Conservation (phyloP, 2,113 vertebrate genomes). For the Cinclus cinclus region DNA sequence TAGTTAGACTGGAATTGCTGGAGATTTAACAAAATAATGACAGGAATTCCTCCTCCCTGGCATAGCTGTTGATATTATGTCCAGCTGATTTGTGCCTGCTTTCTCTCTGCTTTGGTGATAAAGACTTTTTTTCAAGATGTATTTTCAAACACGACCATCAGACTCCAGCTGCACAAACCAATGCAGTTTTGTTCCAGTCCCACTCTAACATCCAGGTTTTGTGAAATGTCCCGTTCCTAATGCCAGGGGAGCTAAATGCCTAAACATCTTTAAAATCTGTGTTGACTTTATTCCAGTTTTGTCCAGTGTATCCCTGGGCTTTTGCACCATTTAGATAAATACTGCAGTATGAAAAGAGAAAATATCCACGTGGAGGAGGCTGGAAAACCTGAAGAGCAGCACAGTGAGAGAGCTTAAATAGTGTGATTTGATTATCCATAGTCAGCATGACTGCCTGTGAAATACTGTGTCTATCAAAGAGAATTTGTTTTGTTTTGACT, state of each 20-base stretch:
- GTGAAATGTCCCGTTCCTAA: not conserved
- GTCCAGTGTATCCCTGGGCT: not conserved
- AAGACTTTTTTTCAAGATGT: not conserved
- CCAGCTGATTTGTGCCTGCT: not conserved
- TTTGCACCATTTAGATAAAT: not conserved
- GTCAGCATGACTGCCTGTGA: not conserved
- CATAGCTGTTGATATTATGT: not conserved
- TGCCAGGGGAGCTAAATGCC: not conserved
- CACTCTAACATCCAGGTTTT: not conserved
- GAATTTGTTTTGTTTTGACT: not conserved
- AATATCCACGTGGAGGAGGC: not conserved
- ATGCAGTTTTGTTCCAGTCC: not conserved
- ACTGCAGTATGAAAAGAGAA: not conserved
- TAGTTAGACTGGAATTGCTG: not conserved
- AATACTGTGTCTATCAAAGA: not conserved
- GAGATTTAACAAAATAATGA: not conserved
- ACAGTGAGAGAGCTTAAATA: not conserved
- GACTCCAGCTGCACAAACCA: conserved; percentile 14
- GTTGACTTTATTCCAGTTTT: not conserved
- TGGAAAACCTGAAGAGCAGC: not conserved
- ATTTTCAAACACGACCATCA: not conserved
- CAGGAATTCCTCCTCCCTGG: not conserved
- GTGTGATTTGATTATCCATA: not conserved
- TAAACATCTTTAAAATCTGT: not conserved
- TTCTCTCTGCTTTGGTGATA: not conserved